Evolutionary conservation across 2,797 vertebrate species (phyloP), one percentile per base, ranked within the genome.

Genomic region (Anolis apletophallus): DNA sequence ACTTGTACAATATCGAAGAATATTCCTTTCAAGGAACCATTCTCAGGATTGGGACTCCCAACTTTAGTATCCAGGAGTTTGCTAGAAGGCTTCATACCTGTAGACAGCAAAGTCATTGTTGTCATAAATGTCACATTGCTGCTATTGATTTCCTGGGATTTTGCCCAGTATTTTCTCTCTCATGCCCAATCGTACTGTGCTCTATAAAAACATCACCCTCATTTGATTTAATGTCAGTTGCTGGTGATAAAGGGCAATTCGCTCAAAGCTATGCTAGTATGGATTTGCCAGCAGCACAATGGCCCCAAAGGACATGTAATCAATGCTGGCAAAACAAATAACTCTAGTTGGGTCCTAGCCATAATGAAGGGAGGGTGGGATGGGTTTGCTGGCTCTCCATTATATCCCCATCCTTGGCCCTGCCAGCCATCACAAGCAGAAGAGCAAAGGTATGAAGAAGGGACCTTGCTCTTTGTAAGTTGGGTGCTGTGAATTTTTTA

Each of bases 21-120:
- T 40, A 79, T 52, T 83, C 87, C 61, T 69, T 83, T 89, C 77
- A 29, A 50, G 50, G 26, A 0, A 3, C 14, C 36, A 71, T 21
- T 13, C 3, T 36, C 40, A 59, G 0, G 0, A 50, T 9, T 0
- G 1, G 46, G 78, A 14, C 83, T 0, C 0, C 61, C 61, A 64
- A 5, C 68, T 71, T 32, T 57, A 29, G 10, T 1, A 17, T 68
- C 10, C 77, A 34, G 36, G 1, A 16, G 6, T 36, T 40, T 79
- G 0, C 16, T 40, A 80, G 68, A 72, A 0, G 6, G 61, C 14
- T 61, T 71, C 17, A n/a, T 59, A 54, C 16, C 34, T 73, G 50
- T 59, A 55, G 12, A 40, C 32, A 0, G 0, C 55, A 80, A 5
- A 17, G 29, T 74, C 50, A 19, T 46, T 64, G 0, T n/a, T 69